Base-by-base conservation (phyloP, 2,113 vertebrate species). In the Drymodes brunneopygia region DNA sequence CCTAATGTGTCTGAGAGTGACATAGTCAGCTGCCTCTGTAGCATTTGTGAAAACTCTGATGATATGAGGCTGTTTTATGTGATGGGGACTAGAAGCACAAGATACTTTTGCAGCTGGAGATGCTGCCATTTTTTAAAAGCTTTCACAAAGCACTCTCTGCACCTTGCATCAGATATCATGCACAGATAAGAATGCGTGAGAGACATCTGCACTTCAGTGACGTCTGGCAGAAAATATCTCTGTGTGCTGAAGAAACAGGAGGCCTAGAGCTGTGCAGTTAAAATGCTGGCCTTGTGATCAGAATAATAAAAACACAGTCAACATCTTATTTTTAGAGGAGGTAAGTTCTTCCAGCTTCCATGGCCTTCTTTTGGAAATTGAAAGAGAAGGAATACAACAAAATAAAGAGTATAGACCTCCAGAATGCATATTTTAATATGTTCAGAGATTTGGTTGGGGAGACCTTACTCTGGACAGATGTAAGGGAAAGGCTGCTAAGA, bases 101-200 rank as follows among this genome's bases (percentile, higher is more conserved):
- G 54, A 88, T 53, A 57, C 38, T 86, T 82, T 8, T 77, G 72
- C 42, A 90, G 71, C 35, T 62, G 61, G 53, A 91, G 69, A 45
- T 47, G 47, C 47, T 95, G 75, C 50, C 74, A 74, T 4, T 62
- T 80, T 92, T 58, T 73, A 50, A 31, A 53, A 71, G 47, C 33
- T 42, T 86, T 54, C 50, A 62, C 48, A 58, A 73, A 92, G 47
- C 64, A 23, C 33, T 61, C 42, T 80, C 36, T 83, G 38, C 86
- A 78, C 64, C 80, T 92, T 83, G 27, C 51, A 58, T 82, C 75
- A 88, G 88, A 95, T 95, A 51, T 42, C 88, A 78, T 1, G 1
- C 21, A 29, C 45, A 88, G 92, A 95, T 94, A 93, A 96, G 90
- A 83, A 69, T 73, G 33, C 5, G 31, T 81, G 82, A 90, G 67